Base-by-base conservation (phyloP, 2,888 invertebrate species). In the Ormyrus labotus region DNA sequence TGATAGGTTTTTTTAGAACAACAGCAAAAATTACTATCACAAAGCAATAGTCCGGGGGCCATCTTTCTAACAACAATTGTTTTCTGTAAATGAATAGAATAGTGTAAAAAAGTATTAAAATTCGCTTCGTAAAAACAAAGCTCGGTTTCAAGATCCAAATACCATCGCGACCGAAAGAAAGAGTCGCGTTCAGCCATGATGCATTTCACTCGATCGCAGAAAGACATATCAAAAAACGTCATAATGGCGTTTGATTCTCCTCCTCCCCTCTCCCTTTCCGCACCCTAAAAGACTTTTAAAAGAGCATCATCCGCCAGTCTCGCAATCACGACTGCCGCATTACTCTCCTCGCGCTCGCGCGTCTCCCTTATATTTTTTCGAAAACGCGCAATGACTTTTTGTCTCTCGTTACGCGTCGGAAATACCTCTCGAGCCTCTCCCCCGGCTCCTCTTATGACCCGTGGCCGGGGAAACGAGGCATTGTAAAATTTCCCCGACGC, bases 211-310 rank as follows among this genome's bases (percentile, higher is more conserved):
- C 68, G 7, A n/a, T 4, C 47, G 6, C 9, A 53, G 51, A 53
- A 34, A 60, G 8, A 13, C 4, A 50, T 4, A 63, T n/a, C 19
- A 13, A 13, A 9, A 19, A 71, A 76, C 34, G 50, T 51, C 45
- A 65, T 81, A 81, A 81, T 81, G 81, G 70, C 77, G 74, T 78
- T 78, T 78, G 73, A 81, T 81, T 78, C 69, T 57, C 51, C 50
- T 53, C n/a, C n/a, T 48, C 19, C 47, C 48, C 55, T 11, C 70
- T 50, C 13, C 0, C 53, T 2, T 34, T 34, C 34, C 34, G 34
- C 34, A 34, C 34, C 34, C 34, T 34, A 34, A 34, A 34, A 34
- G n/a, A 13, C 8, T 45, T 68, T 45, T 53, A 58, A 34, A 47
- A 34, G 61, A 78, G 78, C 78, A 76, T 78, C 81, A 74, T 78